phyloP scores from a whole-genome alignment of 2,113 vertebrate genomes.

The Gasterosteus aculeatus region DNA sequence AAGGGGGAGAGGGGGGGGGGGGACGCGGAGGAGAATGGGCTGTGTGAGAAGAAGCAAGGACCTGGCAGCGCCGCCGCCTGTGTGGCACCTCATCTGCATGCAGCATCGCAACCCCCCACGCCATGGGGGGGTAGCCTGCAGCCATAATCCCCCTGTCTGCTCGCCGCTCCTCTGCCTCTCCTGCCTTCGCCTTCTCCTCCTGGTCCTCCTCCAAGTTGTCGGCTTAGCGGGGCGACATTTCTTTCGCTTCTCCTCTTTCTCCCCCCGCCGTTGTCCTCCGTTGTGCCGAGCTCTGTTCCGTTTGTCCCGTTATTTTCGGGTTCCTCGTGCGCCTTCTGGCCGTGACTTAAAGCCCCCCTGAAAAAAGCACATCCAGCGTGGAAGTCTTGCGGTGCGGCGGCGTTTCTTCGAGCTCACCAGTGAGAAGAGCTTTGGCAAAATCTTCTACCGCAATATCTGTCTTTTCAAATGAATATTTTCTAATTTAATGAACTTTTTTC shows the following conservation, averaged over 20 bases:
- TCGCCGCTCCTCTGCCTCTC: slow-evolving; percentile 66
- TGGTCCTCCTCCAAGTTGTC: slow-evolving; percentile 65
- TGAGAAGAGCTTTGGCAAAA: neutral
- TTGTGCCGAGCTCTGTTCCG: slow-evolving; percentile 5
- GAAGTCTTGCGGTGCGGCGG: neutral
- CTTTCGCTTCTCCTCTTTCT: slow-evolving; percentile 49
- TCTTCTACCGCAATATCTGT: too few species aligned
- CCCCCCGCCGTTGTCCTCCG: slow-evolving; percentile 38
- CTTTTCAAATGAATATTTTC: too few species aligned
- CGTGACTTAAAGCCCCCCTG: slow-evolving; percentile 15
- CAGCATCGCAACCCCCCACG: slow-evolving; percentile 90
- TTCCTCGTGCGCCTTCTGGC: neutral
- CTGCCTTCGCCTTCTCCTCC: slow-evolving; percentile 59
- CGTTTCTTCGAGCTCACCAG: neutral
- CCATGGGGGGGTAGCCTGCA: slow-evolving; percentile 82
- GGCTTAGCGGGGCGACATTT: slow-evolving; percentile 62
- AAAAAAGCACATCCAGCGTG: neutral
- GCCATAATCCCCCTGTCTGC: slow-evolving; percentile 80
- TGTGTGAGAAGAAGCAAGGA: slow-evolving; percentile 91
- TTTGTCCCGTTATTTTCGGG: slow-evolving; percentile 16
- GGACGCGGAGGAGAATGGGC: slow-evolving; percentile 86
- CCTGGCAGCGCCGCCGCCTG: slow-evolving; percentile 85
- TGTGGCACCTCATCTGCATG: slow-evolving; percentile 97
- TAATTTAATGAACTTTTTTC: too few species aligned
- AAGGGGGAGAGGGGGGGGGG: slow-evolving; percentile 65